Evolutionary conservation across 2,888 invertebrate species (phyloP).

Genomic region (Ichneumon xanthorius): DNA sequence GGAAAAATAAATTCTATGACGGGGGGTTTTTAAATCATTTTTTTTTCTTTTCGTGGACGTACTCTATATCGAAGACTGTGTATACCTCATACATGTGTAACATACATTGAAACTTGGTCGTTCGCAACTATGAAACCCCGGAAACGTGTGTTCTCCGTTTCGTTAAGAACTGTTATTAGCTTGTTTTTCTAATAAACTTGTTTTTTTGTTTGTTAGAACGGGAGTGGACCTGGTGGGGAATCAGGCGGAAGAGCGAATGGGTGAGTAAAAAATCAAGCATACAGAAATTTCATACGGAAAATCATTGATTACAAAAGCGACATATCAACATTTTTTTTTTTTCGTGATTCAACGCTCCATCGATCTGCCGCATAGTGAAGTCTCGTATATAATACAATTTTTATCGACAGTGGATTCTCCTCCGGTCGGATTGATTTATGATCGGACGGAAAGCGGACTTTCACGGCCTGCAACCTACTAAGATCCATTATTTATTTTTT

Average conservation of each 20-base stretch:
- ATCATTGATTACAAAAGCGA: background rate
- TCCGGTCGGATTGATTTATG: background rate
- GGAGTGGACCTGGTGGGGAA: conserved; percentile 92
- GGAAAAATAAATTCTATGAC: conserved; percentile 5
- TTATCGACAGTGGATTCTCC: background rate
- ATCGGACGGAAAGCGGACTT: background rate
- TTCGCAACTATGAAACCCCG: conserved; percentile 74
- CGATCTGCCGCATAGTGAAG: background rate
- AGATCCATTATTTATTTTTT: too few species aligned
- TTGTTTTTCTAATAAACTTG: conserved; percentile 85
- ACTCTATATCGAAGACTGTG: conserved; percentile 75
- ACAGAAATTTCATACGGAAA: background rate
- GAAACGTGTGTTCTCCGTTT: conserved; percentile 78
- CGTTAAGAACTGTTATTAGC: conserved; percentile 82
- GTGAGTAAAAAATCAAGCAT: conserved; percentile 86
- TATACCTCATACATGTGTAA: conserved; percentile 70
- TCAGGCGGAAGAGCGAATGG: conserved; percentile 93
- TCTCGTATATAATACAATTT: background rate
- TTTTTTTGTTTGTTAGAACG: conserved; percentile 93
- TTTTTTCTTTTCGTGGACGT: conserved; percentile 56
- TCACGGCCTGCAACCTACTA: too few species aligned
- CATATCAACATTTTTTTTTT: background rate
- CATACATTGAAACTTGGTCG: conserved; percentile 80
- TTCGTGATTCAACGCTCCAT: background rate
- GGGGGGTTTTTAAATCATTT: background rate